Conservation (phyloP, 2,888 invertebrate species). For the Brenthis ino region DNA sequence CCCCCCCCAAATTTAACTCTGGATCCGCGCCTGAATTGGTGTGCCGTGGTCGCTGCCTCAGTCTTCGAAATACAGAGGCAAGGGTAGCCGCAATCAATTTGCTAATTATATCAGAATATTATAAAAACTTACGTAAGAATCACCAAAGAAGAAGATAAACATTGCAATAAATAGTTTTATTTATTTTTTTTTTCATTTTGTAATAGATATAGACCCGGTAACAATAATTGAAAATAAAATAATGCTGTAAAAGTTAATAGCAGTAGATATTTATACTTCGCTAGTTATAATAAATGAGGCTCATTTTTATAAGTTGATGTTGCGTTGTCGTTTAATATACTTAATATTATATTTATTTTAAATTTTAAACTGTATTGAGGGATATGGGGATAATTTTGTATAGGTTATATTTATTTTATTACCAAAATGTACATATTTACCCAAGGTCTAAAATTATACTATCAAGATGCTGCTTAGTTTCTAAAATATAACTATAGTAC, state of each 20-base stretch:
- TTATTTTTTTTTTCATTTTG: constrained; percentile 2
- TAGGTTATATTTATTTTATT: background rate
- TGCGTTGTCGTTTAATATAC: no score
- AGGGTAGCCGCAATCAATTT: no score
- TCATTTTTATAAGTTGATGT: no score
- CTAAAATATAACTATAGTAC: no score
- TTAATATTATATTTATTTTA: no score
- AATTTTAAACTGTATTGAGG: no score
- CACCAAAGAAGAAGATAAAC: constrained; percentile 3
- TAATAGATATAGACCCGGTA: background rate
- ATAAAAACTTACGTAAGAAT: constrained; percentile 8
- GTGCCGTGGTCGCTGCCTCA: no score
- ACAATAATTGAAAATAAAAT: background rate
- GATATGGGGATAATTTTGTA: background rate
- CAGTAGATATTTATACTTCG: constrained; percentile 2
- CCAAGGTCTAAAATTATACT: background rate
- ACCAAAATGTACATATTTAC: background rate
- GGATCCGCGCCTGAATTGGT: no score
- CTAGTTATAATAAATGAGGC: background rate
- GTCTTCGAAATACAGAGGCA: no score
- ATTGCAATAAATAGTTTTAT: background rate
- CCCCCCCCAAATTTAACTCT: no score
- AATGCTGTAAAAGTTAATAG: background rate
- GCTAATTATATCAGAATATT: background rate
- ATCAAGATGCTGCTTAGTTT: no score